A percentile compares a stretch with the other conserved stretches of the same genome.
Conservation (phyloP, 2,113 vertebrate species). For the Aix galericulata region DNA sequence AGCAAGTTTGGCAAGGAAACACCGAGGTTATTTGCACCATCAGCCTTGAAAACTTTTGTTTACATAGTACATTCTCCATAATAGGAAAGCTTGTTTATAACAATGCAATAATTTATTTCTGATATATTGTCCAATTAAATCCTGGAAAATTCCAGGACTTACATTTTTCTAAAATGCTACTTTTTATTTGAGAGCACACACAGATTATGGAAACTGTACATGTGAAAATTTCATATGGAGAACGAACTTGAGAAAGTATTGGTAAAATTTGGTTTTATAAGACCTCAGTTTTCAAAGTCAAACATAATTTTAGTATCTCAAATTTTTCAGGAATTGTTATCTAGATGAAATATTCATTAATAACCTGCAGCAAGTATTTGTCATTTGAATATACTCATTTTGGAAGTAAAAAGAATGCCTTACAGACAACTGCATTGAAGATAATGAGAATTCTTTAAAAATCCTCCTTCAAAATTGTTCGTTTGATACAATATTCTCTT, state of each 20-base stretch:
- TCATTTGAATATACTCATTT: background rate
- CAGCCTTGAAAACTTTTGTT: background rate
- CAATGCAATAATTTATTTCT: background rate
- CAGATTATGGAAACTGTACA: background rate
- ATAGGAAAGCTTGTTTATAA: background rate
- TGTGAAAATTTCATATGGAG: background rate
- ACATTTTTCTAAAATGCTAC: background rate
- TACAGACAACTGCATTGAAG: background rate
- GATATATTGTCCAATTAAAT: background rate
- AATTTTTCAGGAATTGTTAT: background rate
- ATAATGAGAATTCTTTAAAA: background rate
- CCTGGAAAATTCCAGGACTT: background rate
- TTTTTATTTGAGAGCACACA: background rate
- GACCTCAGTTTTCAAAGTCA: background rate
- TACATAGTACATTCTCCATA: background rate
- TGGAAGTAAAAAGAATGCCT: background rate
- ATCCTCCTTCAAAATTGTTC: background rate
- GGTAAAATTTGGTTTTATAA: background rate
- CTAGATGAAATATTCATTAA: background rate
- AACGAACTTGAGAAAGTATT: background rate
- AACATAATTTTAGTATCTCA: background rate
- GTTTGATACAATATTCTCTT: background rate
- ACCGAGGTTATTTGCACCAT: background rate
- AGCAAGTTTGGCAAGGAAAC: background rate
- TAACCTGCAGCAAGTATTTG: background rate